phyloP scores from a whole-genome alignment of 2,888 invertebrate species.

The Podotricha telesiphe region DNA sequence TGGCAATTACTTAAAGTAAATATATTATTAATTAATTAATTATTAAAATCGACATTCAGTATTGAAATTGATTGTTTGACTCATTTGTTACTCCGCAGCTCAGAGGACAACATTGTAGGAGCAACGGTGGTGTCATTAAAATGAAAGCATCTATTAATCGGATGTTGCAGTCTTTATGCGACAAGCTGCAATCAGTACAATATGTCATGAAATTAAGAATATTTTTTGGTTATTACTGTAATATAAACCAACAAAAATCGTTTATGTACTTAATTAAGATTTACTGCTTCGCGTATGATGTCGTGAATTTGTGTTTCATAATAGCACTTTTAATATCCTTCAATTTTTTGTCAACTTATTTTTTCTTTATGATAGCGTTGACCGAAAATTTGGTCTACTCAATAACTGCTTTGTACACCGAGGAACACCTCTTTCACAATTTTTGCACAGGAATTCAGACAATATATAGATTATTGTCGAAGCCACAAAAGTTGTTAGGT shows the following conservation, averaged over 20 bases:
- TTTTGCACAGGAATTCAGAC: slow-evolving; percentile 7
- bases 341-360: not conserved
- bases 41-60: not conserved
- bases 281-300: not conserved
- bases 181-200: not conserved
- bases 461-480: slow-evolving; percentile 8
- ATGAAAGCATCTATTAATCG: not conserved
- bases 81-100: not conserved
- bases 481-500: not conserved
- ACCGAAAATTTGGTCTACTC: not conserved
- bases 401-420: not conserved
- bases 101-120: not conserved
- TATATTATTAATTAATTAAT: not conserved
- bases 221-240: not conserved
- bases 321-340: not conserved
- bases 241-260: not conserved
- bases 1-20: too few species aligned
- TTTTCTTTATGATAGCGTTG: not conserved
- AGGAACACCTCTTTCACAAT: not conserved
- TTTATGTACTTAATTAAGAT: not conserved
- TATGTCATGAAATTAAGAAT: not conserved
- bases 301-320: not conserved
- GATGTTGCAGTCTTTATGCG: not conserved
- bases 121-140: not conserved
- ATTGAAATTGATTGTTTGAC: not conserved